These are phyloP conservation scores for Drosophila fuyamai DNA, from an alignment of 1,140 invertebrate genomes.

Conservation along the genomic window DNA sequence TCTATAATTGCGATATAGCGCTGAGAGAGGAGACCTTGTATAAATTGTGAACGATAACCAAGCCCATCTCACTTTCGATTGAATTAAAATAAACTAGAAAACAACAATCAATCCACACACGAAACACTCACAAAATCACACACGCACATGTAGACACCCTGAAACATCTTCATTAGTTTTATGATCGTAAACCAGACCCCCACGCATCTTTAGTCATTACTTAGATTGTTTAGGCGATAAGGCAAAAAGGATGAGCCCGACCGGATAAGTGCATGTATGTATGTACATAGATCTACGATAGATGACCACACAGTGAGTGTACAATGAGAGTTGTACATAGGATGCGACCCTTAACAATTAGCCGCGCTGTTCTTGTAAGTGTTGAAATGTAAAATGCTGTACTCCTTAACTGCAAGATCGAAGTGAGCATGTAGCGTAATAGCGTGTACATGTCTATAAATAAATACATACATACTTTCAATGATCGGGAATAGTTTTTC, in stretches of 20 bases:
- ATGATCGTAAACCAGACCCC: constrained; percentile 44
- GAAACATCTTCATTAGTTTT: constrained; percentile 57
- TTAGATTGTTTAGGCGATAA: constrained; percentile 59
- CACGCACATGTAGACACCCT: constrained; percentile 22
- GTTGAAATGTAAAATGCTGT: constrained; percentile 77
- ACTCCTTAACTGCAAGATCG: constrained; percentile 72
- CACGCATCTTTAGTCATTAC: constrained; percentile 67
- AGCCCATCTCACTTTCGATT: constrained; percentile 49
- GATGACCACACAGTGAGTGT: constrained; percentile 47
- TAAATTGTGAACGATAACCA: constrained; percentile 50
- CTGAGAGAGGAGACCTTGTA: constrained; percentile 40
- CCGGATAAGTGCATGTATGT: constrained; percentile 51
- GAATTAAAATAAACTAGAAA: constrained; percentile 28
- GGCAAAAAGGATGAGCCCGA: constrained; percentile 31
- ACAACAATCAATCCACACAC: constrained; percentile 18
- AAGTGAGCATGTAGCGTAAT: constrained; percentile 22
- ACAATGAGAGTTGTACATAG: constrained; percentile 63
- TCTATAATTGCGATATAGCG: constrained; percentile 7
- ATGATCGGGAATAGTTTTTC: constrained; percentile 2
- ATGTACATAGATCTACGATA: constrained; percentile 62
- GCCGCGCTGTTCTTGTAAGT: constrained; percentile 65
- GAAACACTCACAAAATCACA: constrained; percentile 18
- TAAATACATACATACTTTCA: constrained; percentile 60
- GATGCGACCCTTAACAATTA: constrained; percentile 57
- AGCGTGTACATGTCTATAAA: constrained; percentile 57